A percentile compares a stretch with the other conserved stretches of the same genome.
Evolutionary conservation across 1,140 invertebrate genomes (phyloP).

Genomic region (Penaeus indicus): DNA sequence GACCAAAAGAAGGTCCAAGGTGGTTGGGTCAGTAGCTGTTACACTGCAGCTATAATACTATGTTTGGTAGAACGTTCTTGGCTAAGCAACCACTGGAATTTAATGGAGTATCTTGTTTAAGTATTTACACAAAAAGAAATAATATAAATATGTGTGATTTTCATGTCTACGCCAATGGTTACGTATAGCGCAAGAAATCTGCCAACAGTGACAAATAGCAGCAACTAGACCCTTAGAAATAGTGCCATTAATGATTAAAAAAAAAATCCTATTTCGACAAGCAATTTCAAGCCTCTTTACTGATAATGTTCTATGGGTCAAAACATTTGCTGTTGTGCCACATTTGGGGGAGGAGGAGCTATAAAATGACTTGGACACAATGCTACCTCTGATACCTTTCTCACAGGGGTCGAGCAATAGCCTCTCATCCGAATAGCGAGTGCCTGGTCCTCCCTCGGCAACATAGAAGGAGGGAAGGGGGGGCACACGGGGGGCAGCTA

Average conservation of each 20-base stretch:
- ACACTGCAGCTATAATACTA: no score
- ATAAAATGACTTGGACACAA: constrained; percentile 51
- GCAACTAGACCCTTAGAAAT: constrained; percentile 50
- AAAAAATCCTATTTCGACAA: constrained; percentile 30
- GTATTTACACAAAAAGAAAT: background rate
- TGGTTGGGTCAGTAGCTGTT: no score
- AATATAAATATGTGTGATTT: background rate
- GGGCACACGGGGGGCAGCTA: constrained; percentile 87
- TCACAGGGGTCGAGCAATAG: constrained; percentile 68
- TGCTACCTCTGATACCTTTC: constrained; percentile 68
- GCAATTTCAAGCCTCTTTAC: constrained; percentile 29
- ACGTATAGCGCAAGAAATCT: constrained; percentile 43
- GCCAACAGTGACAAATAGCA: constrained; percentile 47
- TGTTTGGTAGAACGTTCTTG: no score
- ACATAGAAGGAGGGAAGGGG: constrained; percentile 69
- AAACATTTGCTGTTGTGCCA: constrained; percentile 40
- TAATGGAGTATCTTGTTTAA: no score
- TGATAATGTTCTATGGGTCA: constrained; percentile 44
- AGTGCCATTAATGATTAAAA: background rate
- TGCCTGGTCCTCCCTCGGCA: constrained; percentile 63
- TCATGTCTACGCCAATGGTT: background rate
- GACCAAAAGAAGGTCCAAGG: no score
- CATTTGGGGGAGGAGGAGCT: constrained; percentile 30
- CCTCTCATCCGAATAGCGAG: constrained; percentile 66
- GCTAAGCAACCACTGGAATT: no score